Evolutionary conservation across 2,797 vertebrate genomes (phyloP).

Genomic region (Scleropages formosus): DNA sequence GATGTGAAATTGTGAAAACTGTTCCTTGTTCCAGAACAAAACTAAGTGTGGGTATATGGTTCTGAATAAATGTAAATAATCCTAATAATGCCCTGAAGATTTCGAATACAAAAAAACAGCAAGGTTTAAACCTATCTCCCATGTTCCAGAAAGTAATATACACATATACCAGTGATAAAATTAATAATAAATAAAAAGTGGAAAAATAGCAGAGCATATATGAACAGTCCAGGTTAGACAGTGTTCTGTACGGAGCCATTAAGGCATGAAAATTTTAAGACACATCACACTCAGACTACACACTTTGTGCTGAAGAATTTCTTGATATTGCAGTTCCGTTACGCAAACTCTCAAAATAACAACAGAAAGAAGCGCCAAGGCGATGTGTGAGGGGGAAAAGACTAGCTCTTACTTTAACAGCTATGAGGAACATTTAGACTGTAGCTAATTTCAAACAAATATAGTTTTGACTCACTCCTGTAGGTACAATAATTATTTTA

Average conservation of each 20-base stretch:
- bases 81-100: too few relatives aligned
- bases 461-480: not conserved
- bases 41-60: not conserved
- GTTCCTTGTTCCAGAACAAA: not conserved
- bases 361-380: slow-evolving; percentile 2
- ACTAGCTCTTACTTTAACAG: not conserved
- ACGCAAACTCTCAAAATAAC: slow-evolving; percentile 19
- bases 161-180: not conserved
- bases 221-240: slow-evolving; percentile 48
- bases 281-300: slow-evolving; percentile 48
- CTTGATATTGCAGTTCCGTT: slow-evolving; percentile 12
- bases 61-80: too few relatives aligned
- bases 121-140: not conserved
- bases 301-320: slow-evolving; percentile 60
- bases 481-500: not conserved
- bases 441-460: not conserved
- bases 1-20: not conserved
- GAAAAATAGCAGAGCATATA: not conserved
- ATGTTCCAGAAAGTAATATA: not conserved
- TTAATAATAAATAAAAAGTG: not conserved
- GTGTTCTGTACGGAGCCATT: slow-evolving; percentile 62
- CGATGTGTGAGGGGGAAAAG: slow-evolving; percentile 12
- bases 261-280: slow-evolving; percentile 60
- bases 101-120: not conserved
- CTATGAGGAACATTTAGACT: not conserved